These are phyloP conservation scores for Florisuga fusca DNA, from an alignment of 2,797 vertebrate species.

Conservation along the genomic window DNA sequence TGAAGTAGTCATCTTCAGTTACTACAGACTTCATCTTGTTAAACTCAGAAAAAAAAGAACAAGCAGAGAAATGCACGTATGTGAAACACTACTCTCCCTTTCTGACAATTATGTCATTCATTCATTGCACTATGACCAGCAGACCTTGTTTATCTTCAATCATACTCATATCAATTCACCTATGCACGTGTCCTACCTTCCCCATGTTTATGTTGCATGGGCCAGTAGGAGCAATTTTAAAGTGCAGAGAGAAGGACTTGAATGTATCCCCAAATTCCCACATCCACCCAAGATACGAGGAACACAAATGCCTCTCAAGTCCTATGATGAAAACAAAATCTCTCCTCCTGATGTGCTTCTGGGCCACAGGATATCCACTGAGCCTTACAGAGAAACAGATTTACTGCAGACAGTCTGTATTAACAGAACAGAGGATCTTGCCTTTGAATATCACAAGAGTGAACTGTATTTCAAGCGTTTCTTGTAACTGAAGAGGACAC, in stretches of 20 bases:
- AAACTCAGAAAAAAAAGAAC: neutral
- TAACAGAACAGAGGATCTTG: neutral
- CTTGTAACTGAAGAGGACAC: neutral
- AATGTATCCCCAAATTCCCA: neutral
- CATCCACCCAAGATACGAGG: neutral
- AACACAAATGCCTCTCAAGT: neutral
- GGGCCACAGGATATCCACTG: too few relatives aligned
- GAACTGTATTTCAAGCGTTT: neutral
- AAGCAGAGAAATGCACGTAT: neutral
- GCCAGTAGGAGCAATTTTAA: neutral
- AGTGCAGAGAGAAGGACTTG: neutral
- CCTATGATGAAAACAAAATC: neutral
- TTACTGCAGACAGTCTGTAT: neutral
- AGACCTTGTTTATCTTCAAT: neutral
- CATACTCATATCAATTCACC: neutral
- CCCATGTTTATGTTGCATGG: neutral
- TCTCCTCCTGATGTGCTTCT: neutral
- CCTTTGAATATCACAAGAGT: neutral
- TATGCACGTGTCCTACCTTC: neutral
- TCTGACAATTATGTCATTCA: neutral
- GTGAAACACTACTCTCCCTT: neutral
- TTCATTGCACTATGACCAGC: neutral
- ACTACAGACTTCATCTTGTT: neutral
- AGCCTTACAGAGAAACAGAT: neutral
- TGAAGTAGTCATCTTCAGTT: neutral